A percentile compares a stretch with the other conserved stretches of the same genome.
These are phyloP conservation scores for Cheilosia vulpina DNA, from an alignment of 2,888 invertebrate genomes.

Conservation along the genomic window DNA sequence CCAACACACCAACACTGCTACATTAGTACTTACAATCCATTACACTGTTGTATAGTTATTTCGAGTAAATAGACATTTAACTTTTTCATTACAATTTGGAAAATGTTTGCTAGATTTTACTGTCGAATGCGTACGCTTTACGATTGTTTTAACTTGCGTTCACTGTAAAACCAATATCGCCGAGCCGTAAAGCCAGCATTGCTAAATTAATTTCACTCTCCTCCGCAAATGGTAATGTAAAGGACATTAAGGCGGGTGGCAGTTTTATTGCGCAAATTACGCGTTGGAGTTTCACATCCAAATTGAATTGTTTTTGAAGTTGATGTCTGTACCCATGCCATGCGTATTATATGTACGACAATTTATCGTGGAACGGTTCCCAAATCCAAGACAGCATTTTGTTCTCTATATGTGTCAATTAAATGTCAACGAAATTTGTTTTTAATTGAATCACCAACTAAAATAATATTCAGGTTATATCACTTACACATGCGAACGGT, in stretches of 20 bases:
- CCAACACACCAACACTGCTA: conserved; percentile 15
- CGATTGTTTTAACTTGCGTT: conserved; percentile 53
- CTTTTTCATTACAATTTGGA: conserved; percentile 48
- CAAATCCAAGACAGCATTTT: too few species aligned
- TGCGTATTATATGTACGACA: not conserved
- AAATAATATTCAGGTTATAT: too few species aligned
- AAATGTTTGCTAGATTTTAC: conserved; percentile 55
- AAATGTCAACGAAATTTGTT: too few species aligned
- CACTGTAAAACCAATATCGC: conserved; percentile 32
- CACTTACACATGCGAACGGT: too few species aligned
- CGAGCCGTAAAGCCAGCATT: conserved; percentile 25
- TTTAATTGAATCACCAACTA: too few species aligned
- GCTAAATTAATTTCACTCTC: conserved; percentile 49
- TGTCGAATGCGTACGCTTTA: conserved; percentile 55
- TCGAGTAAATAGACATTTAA: conserved; percentile 44
- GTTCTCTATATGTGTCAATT: too few species aligned
- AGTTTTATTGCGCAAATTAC: conserved; percentile 58
- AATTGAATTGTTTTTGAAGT: conserved; percentile 51
- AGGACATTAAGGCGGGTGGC: conserved; percentile 57
- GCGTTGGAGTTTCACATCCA: conserved; percentile 42
- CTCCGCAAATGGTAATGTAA: conserved; percentile 47
- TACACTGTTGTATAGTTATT: conserved; percentile 47
- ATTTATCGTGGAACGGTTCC: not conserved
- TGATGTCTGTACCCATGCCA: not conserved
- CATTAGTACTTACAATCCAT: conserved; percentile 30